Evolutionary conservation across 1,140 invertebrate genomes (phyloP), one percentile per base, ranked within the genome.

Genomic region (Orchesella cincta): DNA sequence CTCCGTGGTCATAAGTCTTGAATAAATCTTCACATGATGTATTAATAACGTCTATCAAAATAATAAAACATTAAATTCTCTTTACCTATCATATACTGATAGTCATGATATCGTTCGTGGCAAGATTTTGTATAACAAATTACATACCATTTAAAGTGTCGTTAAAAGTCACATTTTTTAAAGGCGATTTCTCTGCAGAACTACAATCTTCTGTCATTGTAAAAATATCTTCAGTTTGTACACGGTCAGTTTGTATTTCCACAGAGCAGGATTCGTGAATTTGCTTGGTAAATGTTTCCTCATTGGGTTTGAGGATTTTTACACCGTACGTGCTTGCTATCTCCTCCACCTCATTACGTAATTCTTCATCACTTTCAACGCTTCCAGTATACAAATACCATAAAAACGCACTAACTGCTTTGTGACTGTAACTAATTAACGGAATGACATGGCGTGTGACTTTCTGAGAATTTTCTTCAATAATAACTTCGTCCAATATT

Each of bases 301-400:
- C n/a, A n/a, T n/a, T n/a, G n/a, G n/a, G n/a, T n/a, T n/a, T 46
- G 39, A 8, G 5, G 18, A 46, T 46, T n/a, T 18, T n/a, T n/a
- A 57, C 23, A 57, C n/a, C 54, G 26, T n/a, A 57, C 8, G 26
- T 33, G 12, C 2, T 14, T 33, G 62, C 26, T n/a, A 67, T 8
- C 26, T 67, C 14, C 31, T 31, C 23, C 62, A 33, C 62, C 31
- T 57, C 54, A 5, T 8, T 26, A 12, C 12, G 8, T 5, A 57
- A 5, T 3, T 57, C 54, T 14, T 33, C 28, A n/a, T 67, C 62
- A 16, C n/a, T 3, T 29, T 33, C 62, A n/a, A 67, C 8, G 14
- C 81, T 57, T 0, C 86, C 86, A 79, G 85, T 84, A 73, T 88
- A 87, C 46, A 88, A 75, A 77, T 85, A 88, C 82, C 85, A 84